These are phyloP conservation scores for Pelagia noctiluca DNA, from an alignment of 30 jellyfish, hydroid and myxozoan genomes.

Conservation along the genomic window DNA sequence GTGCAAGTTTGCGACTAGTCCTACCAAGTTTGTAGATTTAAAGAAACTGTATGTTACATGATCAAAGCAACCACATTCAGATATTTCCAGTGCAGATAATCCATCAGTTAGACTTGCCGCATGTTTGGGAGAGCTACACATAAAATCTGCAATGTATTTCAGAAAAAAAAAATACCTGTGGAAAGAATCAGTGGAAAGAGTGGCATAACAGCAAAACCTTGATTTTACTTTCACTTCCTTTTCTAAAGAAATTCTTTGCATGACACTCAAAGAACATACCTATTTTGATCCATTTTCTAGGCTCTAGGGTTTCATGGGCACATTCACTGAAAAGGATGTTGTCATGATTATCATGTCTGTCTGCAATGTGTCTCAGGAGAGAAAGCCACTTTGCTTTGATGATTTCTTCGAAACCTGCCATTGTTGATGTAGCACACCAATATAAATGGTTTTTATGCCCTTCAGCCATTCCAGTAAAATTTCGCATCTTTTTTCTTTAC, in stretches of 20 bases:
- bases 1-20: no score
- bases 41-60: no score
- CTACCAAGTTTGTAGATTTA: no score
- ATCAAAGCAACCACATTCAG: no score
- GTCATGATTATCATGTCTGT: background rate
- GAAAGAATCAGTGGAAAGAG: no score
- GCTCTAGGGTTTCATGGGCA: background rate
- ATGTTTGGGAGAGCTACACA: no score
- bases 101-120: no score
- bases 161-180: background rate
- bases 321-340: background rate
- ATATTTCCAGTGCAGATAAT: no score
- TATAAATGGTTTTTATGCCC: slow-evolving; percentile 13
- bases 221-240: no score
- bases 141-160: background rate
- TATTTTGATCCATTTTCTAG: background rate
- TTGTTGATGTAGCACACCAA: slow-evolving; percentile 9
- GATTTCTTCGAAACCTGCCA: background rate
- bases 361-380: background rate
- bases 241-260: no score
- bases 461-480: background rate
- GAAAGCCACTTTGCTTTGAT: background rate
- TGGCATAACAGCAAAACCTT: background rate
- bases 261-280: no score
- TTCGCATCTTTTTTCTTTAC: background rate